These are phyloP conservation scores for Parnassius smintheus DNA, from an alignment of 2,888 invertebrate species.

Conservation along the genomic window DNA sequence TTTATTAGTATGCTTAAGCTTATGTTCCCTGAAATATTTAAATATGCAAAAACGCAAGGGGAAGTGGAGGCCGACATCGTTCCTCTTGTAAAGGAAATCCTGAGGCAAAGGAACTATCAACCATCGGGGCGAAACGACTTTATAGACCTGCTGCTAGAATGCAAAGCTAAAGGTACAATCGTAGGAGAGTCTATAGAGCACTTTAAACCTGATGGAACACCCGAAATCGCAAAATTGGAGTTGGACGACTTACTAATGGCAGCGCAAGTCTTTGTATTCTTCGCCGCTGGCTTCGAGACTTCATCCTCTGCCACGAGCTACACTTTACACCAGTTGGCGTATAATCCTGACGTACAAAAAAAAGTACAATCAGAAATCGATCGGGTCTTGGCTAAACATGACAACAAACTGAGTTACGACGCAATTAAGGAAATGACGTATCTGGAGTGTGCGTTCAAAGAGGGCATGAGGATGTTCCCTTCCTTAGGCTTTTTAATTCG, in stretches of 20 bases:
- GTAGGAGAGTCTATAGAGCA: background rate
- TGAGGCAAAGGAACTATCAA: background rate
- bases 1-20: background rate
- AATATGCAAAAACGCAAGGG: background rate
- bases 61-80: background rate
- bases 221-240: background rate
- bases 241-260: slow-evolving; percentile 8
- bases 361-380: slow-evolving; percentile 54
- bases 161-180: background rate
- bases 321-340: slow-evolving; percentile 59
- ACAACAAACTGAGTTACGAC: slow-evolving; percentile 53
- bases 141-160: slow-evolving; percentile 5
- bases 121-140: slow-evolving; percentile 3
- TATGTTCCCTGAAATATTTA: slow-evolving; percentile 2
- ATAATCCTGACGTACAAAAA: slow-evolving; percentile 49
- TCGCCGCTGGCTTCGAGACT: slow-evolving; percentile 69
- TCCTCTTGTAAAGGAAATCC: background rate
- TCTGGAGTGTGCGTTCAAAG: slow-evolving; percentile 53
- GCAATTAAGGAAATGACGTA: slow-evolving; percentile 60
- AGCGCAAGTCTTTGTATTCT: slow-evolving; percentile 15
- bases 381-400: slow-evolving; percentile 43
- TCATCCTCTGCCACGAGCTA: slow-evolving; percentile 67
- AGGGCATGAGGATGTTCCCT: slow-evolving; percentile 58
- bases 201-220: background rate
- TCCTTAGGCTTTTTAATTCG: slow-evolving; percentile 55